Conservation (phyloP, 2,113 vertebrate genomes). For the Sinocyclocheilus anophthalmus region DNA sequence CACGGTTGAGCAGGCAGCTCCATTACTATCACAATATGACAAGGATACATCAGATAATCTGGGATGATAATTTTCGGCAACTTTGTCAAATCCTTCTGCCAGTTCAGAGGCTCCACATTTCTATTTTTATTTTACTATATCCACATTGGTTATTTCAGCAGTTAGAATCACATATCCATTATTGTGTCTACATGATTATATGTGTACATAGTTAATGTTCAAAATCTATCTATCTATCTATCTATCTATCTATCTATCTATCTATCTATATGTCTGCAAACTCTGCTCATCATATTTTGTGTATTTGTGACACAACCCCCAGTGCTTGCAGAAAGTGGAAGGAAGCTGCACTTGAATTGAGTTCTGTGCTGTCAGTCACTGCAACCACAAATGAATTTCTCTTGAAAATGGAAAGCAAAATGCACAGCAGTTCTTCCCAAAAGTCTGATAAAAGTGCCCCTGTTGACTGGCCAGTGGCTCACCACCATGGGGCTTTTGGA, state of each 20-base stretch:
- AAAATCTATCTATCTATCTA: no score
- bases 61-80: no score
- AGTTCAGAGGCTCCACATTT: no score
- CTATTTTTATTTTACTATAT: background rate
- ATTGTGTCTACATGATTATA: no score
- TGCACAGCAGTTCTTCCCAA: background rate
- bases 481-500: slow-evolving; percentile 34
- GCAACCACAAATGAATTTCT: slow-evolving; percentile 40
- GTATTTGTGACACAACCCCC: background rate
- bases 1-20: background rate
- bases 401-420: slow-evolving; percentile 1
- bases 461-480: slow-evolving; percentile 30
- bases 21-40: no score
- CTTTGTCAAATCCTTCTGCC: no score
- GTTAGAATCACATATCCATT: no score
- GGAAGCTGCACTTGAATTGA: slow-evolving; percentile 45
- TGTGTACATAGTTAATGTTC: no score
- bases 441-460: slow-evolving; percentile 16
- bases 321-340: slow-evolving; percentile 12
- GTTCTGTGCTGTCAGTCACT: slow-evolving; percentile 43
- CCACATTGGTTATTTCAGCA: no score
- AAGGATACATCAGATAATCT: no score
- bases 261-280: background rate
- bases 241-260: background rate
- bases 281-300: background rate